Base-by-base conservation (phyloP, 2,113 vertebrate genomes). In the Gobiocypris rarus region DNA sequence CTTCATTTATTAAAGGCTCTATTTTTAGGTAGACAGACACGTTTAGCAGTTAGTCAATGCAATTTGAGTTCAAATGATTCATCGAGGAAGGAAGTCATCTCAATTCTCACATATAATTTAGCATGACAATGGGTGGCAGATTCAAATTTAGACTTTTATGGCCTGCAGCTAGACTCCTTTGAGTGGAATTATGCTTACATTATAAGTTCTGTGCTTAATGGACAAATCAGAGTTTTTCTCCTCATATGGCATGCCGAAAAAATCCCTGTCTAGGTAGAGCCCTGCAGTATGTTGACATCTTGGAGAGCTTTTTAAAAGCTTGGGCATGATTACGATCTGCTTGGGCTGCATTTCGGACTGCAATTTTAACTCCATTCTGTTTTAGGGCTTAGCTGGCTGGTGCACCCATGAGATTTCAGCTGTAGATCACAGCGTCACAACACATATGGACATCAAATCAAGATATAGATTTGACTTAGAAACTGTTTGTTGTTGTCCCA, bases 341-440 rank as follows among this genome's bases (percentile, higher is more conserved):
- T 88, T 81, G 83, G 54, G 83, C 75, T 74, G 11, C 26, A 82
- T 73, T 19, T 48, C 74, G 11, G 77, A 85, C 70, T 79, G 56
- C 67, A 61, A 8, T 65, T 84, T 80, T 74, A 85, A 71, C 70
- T 73, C 22, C 91, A 90, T 91, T 93, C 92, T 93, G 91, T 88
- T 85, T 67, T 45, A n/a, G 26, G 77, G 88, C 89, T 91, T 92
- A 91, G 86, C 88, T 76, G 83, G 73, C 69, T 88, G 79, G 31
- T 81, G 77, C 10, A 81, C 50, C 85, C 69, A 38, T 22, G 86
- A 84, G 76, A 85, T 86, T 81, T 84, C 22, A 31, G 24, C 75
- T 8, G 75, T 34, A 70, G 48, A 83, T 61, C 54, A 31, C 48
- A n/a, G 45, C 17, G 26, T 19, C 56, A 26, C 15, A 65, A 11